phyloP scores from a whole-genome alignment of 1,140 invertebrate genomes.

The Eurosta solidaginis region DNA sequence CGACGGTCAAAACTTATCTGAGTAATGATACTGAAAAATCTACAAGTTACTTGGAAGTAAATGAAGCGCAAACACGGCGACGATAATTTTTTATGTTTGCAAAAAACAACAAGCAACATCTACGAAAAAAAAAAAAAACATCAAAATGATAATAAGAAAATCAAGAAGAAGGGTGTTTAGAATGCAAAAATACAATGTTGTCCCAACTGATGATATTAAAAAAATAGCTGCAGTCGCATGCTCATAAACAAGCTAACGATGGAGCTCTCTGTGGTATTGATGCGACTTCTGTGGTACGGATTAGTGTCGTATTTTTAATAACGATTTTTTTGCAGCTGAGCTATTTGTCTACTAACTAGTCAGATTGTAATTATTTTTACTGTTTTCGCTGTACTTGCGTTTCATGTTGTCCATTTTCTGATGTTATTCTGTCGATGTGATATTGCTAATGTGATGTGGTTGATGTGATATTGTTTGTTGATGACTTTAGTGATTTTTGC shows the following conservation, averaged over 20 bases:
- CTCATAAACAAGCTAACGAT: neutral
- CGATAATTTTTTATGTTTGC: constrained; percentile 24
- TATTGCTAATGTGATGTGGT: no score
- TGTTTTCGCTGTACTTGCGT: neutral
- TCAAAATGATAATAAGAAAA: neutral
- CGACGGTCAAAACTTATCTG: constrained; percentile 17
- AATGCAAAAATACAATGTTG: no score
- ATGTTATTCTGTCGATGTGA: neutral
- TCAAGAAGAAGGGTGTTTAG: neutral
- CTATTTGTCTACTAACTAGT: neutral
- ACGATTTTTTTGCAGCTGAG: neutral
- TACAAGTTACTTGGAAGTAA: constrained; percentile 29
- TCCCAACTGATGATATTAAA: no score
- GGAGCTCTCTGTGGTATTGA: neutral
- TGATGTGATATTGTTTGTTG: no score
- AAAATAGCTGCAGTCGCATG: neutral
- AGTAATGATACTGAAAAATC: constrained; percentile 28
- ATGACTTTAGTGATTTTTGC: neutral
- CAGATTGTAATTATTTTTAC: neutral
- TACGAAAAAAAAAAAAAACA: neutral
- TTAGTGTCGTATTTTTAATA: neutral
- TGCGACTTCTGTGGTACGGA: neutral
- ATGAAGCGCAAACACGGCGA: constrained; percentile 17
- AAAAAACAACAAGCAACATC: neutral
- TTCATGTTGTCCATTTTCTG: neutral